A percentile compares a stretch with the other conserved stretches of the same genome.
Conservation (phyloP, 2,113 vertebrate species). For the Gambusia affinis region DNA sequence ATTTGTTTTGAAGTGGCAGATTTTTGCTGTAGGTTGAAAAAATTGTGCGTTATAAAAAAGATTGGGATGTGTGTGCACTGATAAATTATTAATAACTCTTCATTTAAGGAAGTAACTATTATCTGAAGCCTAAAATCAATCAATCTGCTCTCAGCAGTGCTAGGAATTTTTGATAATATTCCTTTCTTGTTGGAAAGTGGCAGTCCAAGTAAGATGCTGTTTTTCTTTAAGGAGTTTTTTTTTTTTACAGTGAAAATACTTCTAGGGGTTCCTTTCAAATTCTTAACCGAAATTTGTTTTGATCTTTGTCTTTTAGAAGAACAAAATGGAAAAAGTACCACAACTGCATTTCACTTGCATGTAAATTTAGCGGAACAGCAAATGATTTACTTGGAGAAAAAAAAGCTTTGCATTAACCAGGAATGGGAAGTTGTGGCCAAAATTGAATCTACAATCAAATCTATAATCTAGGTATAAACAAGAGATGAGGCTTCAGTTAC, state of each 20-base stretch:
- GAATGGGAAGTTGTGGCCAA: background rate
- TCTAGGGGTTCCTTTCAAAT: background rate
- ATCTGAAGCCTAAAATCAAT: background rate
- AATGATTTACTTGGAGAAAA: background rate
- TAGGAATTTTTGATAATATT: background rate
- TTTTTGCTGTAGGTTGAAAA: background rate
- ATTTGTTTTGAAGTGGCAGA: too few relatives aligned
- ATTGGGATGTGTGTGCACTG: background rate
- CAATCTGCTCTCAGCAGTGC: background rate
- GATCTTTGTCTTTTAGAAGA: background rate
- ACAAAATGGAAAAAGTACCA: background rate
- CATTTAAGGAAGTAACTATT: background rate
- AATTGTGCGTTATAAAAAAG: background rate
- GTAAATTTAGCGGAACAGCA: background rate
- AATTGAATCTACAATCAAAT: background rate
- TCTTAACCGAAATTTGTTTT: background rate
- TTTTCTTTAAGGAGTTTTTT: background rate
- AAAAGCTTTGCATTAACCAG: too few relatives aligned
- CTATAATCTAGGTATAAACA: background rate
- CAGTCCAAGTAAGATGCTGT: too few relatives aligned
- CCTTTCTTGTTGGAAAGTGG: background rate
- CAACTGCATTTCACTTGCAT: background rate
- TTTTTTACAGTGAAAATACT: background rate
- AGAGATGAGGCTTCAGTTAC: background rate
- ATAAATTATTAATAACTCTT: background rate